Evolutionary conservation across 2,113 vertebrate species (phyloP), one percentile per base, ranked within the genome.

Genomic region (Steatornis caripensis): DNA sequence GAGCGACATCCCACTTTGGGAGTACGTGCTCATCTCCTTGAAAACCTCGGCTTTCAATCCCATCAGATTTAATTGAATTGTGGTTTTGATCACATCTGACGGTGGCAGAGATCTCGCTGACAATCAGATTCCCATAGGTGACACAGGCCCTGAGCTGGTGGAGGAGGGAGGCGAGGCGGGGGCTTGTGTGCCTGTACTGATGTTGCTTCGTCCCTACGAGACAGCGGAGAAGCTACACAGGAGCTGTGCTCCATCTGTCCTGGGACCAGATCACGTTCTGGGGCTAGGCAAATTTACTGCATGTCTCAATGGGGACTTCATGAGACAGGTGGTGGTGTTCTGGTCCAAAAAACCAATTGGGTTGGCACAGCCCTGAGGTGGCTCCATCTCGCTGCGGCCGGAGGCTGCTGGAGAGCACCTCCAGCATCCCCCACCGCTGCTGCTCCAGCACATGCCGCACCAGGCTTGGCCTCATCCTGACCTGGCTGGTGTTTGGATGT

Each of bases 81-180:
- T 65, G 71, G 85, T 48, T 96, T 96, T 95, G 92, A 92, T 95
- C 94, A 62, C 58, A 23, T 80, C 92, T 95, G 92, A 90, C 11
- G 3, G 91, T 20, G 48, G 77, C 90, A 76, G 82, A 82, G 90
- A 87, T 87, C 82, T 85, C 8, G 58, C 76, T 85, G 92, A 74
- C 92, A 74, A 93, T 80, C 83, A 88, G 30, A 79, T 88, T 92
- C 90, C 88, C 66, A 37, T 6, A 77, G 90, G 70, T 2, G 14
- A 75, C 18, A 3, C 1, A 11, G 94, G 60, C 86, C 41, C 0
- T 4, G 65, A 77, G 84, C 26, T 84, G 93, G 41, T 18, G 95
- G 84, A 84, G 92, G 87, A 64, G 92, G 92, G 84, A 70, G 65
- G 39, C 0, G 21, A 64, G 82, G 5, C 0, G 14, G 66, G 64